Conservation (phyloP, 2,113 vertebrate species). For the Tenrec ecaudatus region DNA sequence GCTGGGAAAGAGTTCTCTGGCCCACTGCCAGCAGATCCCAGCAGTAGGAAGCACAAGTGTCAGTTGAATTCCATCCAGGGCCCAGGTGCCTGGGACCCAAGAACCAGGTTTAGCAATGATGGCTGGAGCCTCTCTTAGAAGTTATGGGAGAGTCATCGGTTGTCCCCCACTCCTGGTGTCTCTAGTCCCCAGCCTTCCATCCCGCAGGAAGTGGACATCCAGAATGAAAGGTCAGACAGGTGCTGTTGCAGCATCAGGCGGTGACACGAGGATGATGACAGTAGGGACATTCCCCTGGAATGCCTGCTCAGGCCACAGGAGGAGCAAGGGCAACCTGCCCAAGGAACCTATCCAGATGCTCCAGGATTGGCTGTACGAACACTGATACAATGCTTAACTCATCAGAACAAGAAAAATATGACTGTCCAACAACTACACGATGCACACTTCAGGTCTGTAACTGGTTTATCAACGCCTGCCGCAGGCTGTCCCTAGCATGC, state of each 20-base stretch:
- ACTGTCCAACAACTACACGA: conserved; percentile 95
- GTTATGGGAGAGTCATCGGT: too few species aligned
- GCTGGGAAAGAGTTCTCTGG: too few species aligned
- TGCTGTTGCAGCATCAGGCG: conserved; percentile 91
- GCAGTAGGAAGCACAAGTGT: too few species aligned
- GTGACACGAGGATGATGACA: conserved; percentile 97
- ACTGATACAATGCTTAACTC: conserved; percentile 98
- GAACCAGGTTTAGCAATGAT: too few species aligned
- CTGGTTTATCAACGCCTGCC: conserved; percentile 93
- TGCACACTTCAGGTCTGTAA: conserved; percentile 96
- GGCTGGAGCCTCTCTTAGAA: too few species aligned
- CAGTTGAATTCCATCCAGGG: too few species aligned
- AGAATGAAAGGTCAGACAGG: conserved; percentile 79
- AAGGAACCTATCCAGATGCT: conserved; percentile 98
- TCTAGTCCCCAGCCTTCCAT: too few species aligned
- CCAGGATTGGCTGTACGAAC: conserved; percentile 97
- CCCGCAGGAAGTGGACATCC: too few species aligned
- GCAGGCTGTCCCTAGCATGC: conserved; percentile 91
- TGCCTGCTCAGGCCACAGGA: conserved; percentile 92
- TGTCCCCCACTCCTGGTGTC: too few species aligned
- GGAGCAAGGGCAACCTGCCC: conserved; percentile 96
- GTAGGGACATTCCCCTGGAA: conserved; percentile 95
- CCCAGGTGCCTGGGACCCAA: too few species aligned
- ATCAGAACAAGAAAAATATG: conserved; percentile 98
- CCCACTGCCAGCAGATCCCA: too few species aligned